A percentile compares a stretch with the other conserved stretches of the same genome.
These are phyloP conservation scores for Leptogaster cylindrica DNA, from an alignment of 2,888 invertebrate species.

Conservation along the genomic window DNA sequence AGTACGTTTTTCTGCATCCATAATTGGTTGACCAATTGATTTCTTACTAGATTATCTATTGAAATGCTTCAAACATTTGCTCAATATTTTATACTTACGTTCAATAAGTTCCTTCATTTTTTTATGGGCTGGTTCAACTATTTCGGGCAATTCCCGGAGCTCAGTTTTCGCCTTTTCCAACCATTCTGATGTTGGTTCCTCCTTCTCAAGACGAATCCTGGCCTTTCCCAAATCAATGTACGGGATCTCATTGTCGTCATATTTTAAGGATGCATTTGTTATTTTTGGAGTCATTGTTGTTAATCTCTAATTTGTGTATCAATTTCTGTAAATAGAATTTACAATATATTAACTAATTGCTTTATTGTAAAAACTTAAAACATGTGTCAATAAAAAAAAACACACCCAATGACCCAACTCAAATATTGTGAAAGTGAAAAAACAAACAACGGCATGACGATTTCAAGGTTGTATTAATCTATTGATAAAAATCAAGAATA, in stretches of 20 bases:
- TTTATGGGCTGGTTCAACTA: slow-evolving; percentile 66
- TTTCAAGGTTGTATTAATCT: no score
- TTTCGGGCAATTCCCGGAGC: slow-evolving; percentile 74
- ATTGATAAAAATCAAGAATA: no score
- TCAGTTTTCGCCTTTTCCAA: slow-evolving; percentile 71
- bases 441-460: no score
- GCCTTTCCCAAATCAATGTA: slow-evolving; percentile 69
- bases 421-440: no score
- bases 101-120: slow-evolving; percentile 64
- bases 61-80: neutral
- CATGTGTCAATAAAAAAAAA: no score
- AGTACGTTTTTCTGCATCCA: no score
- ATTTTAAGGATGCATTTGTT: slow-evolving; percentile 52
- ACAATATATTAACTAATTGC: no score
- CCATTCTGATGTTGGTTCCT: slow-evolving; percentile 66
- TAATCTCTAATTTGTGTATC: no score
- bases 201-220: slow-evolving; percentile 69
- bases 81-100: slow-evolving; percentile 61
- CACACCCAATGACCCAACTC: no score
- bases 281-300: slow-evolving; percentile 11
- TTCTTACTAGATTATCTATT: neutral
- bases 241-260: slow-evolving; percentile 66
- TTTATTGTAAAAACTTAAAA: no score
- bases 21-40: no score
- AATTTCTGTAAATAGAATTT: no score